Evolutionary conservation across 2,113 vertebrate species (phyloP).

Genomic region (Saccopteryx bilineata): DNA sequence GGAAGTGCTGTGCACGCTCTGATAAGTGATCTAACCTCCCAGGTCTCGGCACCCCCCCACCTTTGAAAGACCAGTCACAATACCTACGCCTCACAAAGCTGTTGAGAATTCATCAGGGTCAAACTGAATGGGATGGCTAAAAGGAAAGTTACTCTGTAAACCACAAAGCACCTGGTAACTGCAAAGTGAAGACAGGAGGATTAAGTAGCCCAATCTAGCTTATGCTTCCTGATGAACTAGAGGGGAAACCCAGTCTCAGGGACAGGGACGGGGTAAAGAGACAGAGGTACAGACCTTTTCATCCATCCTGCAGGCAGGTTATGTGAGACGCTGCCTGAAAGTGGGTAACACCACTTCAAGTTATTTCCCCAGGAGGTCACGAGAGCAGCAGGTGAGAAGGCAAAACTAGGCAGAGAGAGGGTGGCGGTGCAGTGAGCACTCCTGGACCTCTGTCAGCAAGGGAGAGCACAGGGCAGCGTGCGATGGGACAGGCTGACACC

Average conservation of each 20-base stretch:
- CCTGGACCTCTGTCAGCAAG: slow-evolving; percentile 66
- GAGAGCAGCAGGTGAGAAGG: slow-evolving; percentile 74
- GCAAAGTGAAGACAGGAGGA: not conserved
- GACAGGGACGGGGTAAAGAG: not conserved
- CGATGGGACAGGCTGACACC: slow-evolving; percentile 19
- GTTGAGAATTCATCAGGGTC: not conserved
- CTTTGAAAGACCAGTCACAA: not conserved
- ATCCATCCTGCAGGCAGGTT: slow-evolving; percentile 65
- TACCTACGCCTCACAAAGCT: not conserved
- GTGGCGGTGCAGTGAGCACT: slow-evolving; percentile 28
- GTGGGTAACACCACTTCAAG: slow-evolving; percentile 61
- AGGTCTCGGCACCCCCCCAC: not conserved
- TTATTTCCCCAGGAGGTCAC: not conserved
- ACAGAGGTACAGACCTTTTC: slow-evolving; percentile 77
- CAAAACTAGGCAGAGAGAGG: slow-evolving; percentile 76
- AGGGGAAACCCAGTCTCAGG: not conserved
- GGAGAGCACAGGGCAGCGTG: slow-evolving; percentile 5
- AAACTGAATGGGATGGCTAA: not conserved
- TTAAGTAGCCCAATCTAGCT: not conserved
- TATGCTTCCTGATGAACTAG: not conserved
- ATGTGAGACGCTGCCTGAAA: slow-evolving; percentile 47
- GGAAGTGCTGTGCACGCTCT: not conserved
- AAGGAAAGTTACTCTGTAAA: not conserved
- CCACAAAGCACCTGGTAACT: not conserved
- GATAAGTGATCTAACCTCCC: not conserved